Evolutionary conservation across 2,113 vertebrate species (phyloP), one percentile per base, ranked within the genome.

Genomic region (Melanerpes formicivorus): DNA sequence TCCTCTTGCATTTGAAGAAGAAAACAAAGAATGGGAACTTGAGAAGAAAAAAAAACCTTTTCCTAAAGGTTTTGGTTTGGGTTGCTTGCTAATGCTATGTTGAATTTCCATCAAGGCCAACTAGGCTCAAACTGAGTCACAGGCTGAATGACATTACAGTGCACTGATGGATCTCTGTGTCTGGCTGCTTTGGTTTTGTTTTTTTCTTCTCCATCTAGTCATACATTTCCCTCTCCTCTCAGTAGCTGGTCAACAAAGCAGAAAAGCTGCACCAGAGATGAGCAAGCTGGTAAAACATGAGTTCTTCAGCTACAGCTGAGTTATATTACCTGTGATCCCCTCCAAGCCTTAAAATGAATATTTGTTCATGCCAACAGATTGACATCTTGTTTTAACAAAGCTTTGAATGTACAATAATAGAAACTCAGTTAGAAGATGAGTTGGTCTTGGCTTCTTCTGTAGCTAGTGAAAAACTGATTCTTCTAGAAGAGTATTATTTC

Each of bases 291-390:
- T 4, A 70, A 70, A 83, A 66, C 23, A 21, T 4, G 2, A 16
- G 8, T 4, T 76, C 15, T 32, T 63, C 15, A 58, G 1, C 26
- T 5, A 66, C 3, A 40, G 30, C 4, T 54, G 23, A 40, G 25
- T 34, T 2, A 0, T 37, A 0, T 37, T 78, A 60, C 2, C 2
- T 3, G 2, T 9, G 4, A 30, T 77, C 83, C 11, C 14, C 37
- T 17, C 30, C 30, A 60, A 88, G 8, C 3, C 9, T 56, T 25
- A 40, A 19, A n/a, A 74, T 5, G 6, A 48, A 6, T 21, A n/a
- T 66, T 52, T 83, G 13, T 37, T 18, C 12, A 63, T 18, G 62
- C 4, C 26, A 69, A 30, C 55, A 87, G 40, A 48, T 6, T n/a
- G 25, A 3, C 11, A 22, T 58, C 18, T 87, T 60, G 10, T 60